Evolutionary conservation across 2,888 invertebrate species (phyloP), one percentile per base, ranked within the genome.

Genomic region (Epistrophe grossulariae): DNA sequence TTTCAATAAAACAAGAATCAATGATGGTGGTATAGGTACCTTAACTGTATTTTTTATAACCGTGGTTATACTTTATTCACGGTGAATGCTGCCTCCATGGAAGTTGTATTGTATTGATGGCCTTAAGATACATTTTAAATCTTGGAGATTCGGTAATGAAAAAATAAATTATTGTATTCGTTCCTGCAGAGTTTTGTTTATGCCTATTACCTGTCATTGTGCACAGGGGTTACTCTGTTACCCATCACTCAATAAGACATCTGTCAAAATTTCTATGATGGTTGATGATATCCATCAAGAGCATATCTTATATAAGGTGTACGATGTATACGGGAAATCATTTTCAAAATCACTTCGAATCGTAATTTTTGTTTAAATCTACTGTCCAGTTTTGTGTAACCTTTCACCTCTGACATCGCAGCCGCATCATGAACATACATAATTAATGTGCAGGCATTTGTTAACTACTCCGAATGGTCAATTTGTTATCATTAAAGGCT

Each of bases 401-500:
- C 82, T 79, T 79, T 87, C 82, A 83, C 83, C 87, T 83, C 82
- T 76, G 83, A 83, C 87, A 72, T 83, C 17, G 55, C 35, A 35
- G 35, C 35, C 35, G 35, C 9, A 35, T 31, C 6, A 31, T 35
- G 35, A 6, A 79, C 72, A 9, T 62, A 79, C 72, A 9, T 62
- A 76, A 87, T 87, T 83, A 87, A 87, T 87, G 87, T 76, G 31
- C 24, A 79, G 76, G 59, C 83, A 87, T 87, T 87, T 79, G 83
- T 87, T 79, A 79, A 72, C 74, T 76, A 55, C 60, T 52, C 60
- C 52, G 52, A 74, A 76, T 87, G 87, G 79, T 87, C 83, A 87
- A 87, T 87, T 87, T 87, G 83, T 87, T 87, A 87, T 87, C 87
- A 87, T 87, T 87, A 83, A 87, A 83, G 87, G 79, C 76, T 55